Base-by-base conservation (phyloP, 1,140 invertebrate species). In the Cotesia glomerata region DNA sequence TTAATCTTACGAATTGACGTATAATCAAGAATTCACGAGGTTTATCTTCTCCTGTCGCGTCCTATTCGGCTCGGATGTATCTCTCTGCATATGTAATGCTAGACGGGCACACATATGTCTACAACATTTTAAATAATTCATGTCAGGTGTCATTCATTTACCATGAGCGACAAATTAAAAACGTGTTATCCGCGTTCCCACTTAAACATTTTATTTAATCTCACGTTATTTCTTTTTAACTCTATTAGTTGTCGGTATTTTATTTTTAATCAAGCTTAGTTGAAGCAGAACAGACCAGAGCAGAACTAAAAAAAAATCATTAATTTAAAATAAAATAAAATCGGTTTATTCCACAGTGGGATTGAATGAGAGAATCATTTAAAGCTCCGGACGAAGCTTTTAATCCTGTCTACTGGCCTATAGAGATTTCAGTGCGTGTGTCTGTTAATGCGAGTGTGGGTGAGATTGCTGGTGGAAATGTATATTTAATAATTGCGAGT, bases 351-450 rank as follows among this genome's bases (percentile, higher is more conserved):
- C 5, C 59, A 39, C 59, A 62, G 32, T 36, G 32, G 32, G 59
- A 62, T 62, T 62, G 59, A 13, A 35, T 9, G 34, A 35, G 32
- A 26, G 59, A 62, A 39, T 62, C 59, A 39, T 62, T 62, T 36
- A 62, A 62, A 62, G 56, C 39, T 32, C 62, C 62, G 35, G 39
- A 64, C 62, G 62, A 64, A 64, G 62, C 62, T 64, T 64, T 64
- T 64, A 64, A 64, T 64, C 62, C 62, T n/a, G 26, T 35, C n/a
- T 35, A 64, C 39, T 18, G 13, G 35, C 36, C 36, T 64, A 64
- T 64, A 35, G 62, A 64, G 18, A 11, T 18, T 61, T 26, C 32
- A 35, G 26, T 62, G 35, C 2, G 13, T 35, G 45, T 64, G 32
- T 11, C n/a, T 11, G 13, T 36, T 11, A 5, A 39, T 14, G 18